phyloP scores from a whole-genome alignment of 2,113 vertebrate species.

The Mesoclemmys tuberculata region DNA sequence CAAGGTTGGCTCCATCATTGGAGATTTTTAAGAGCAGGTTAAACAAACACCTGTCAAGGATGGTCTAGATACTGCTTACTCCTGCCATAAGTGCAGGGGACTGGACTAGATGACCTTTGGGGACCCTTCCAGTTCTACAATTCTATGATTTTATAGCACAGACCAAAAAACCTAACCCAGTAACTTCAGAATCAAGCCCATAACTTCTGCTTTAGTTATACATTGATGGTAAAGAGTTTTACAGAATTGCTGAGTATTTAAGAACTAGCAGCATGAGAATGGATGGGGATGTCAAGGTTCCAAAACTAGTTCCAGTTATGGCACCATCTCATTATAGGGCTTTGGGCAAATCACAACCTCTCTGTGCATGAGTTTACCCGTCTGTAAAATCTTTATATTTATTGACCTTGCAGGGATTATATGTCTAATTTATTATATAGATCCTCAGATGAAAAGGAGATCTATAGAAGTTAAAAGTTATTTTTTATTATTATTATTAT shows the following conservation, averaged over 20 bases:
- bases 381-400: background rate
- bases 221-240: background rate
- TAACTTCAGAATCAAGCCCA: background rate
- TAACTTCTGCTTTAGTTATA: background rate
- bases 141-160: background rate
- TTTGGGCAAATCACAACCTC: background rate
- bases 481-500: accelerated
- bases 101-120: no score
- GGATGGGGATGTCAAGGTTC: background rate
- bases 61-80: no score
- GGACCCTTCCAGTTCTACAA: no score
- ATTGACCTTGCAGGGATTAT: background rate
- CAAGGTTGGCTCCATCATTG: no score
- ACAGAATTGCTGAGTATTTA: background rate
- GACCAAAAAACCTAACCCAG: background rate
- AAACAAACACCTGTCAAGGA: no score
- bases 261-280: background rate
- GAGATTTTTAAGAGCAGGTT: no score
- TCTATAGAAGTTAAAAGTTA: background rate
- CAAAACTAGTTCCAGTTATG: background rate
- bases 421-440: background rate
- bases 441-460: background rate
- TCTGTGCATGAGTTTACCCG: background rate
- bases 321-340: accelerated
- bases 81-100: no score